Conservation (phyloP, 2,113 vertebrate genomes). For the Psettodes erumei region DNA sequence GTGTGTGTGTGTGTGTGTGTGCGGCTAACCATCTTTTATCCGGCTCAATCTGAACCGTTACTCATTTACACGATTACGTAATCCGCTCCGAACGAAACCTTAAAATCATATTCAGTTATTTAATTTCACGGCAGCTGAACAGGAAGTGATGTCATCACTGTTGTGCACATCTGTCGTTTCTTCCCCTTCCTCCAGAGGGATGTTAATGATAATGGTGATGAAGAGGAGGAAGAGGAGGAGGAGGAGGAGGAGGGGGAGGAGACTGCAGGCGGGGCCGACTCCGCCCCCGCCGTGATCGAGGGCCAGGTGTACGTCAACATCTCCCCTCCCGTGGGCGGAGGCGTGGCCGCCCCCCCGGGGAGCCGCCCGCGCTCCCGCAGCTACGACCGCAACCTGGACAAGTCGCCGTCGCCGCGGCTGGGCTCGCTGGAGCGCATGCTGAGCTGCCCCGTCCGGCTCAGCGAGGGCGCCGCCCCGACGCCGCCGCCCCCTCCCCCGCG, state of each 20-base stretch:
- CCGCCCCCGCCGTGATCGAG: constrained; percentile 78
- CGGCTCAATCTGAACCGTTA: too few species aligned
- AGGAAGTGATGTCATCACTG: too few species aligned
- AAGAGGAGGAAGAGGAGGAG: neutral
- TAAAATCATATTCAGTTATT: too few species aligned
- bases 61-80: too few species aligned
- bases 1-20: too few species aligned
- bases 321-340: constrained; percentile 83
- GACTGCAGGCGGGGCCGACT: neutral
- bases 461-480: constrained; percentile 81
- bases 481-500: constrained; percentile 80
- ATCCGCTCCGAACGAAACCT: too few species aligned
- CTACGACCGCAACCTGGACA: constrained; percentile 94
- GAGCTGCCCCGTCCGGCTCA: constrained; percentile 94
- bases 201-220: constrained; percentile 6
- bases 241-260: constrained; percentile 38
- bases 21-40: too few species aligned
- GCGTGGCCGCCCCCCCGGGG: constrained; percentile 44
- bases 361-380: constrained; percentile 89
- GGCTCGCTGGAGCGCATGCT: constrained; percentile 95
- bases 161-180: too few species aligned
- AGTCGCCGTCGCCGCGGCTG: constrained; percentile 84
- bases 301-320: constrained; percentile 94
- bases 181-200: constrained; percentile 42
- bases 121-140: too few species aligned